Evolutionary conservation across 2,888 invertebrate species (phyloP).

Genomic region (Agrotis puta): DNA sequence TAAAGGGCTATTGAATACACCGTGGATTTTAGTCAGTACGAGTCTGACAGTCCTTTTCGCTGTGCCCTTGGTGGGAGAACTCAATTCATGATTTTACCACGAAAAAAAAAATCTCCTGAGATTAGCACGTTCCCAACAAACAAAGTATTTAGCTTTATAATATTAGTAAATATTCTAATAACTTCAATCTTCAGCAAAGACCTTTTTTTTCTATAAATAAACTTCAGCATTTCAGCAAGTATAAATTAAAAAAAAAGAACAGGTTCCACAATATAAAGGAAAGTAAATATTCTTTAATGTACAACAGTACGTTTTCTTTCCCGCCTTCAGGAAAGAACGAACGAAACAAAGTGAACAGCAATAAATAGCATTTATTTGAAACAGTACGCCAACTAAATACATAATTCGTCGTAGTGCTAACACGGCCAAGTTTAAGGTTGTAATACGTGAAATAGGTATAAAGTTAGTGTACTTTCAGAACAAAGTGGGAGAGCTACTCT

Average conservation of each 20-base stretch:
- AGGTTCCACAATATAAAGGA: conserved; percentile 9
- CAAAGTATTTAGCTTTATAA: too few relatives aligned
- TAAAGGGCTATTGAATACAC: too few relatives aligned
- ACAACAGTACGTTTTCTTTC: conserved; percentile 26
- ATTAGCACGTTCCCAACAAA: too few relatives aligned
- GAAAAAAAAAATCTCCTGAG: too few relatives aligned
- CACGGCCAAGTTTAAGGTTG: conserved; percentile 63
- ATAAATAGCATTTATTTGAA: conserved; percentile 60
- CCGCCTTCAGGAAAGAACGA: conserved; percentile 14
- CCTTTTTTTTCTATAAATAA: not conserved
- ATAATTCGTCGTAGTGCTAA: conserved; percentile 62
- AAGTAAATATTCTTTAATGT: conserved; percentile 20
- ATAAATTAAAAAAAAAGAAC: conserved; percentile 21
- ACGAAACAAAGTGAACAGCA: conserved; percentile 44
- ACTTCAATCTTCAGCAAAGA: not conserved
- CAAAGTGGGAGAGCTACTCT: conserved; percentile 68
- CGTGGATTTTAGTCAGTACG: too few relatives aligned
- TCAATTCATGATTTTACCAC: too few relatives aligned
- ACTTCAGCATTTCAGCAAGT: not conserved
- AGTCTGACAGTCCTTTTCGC: too few relatives aligned
- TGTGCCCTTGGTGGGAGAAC: too few relatives aligned
- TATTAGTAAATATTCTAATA: not conserved
- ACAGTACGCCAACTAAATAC: conserved; percentile 54
- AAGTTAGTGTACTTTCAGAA: conserved; percentile 66
- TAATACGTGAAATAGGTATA: conserved; percentile 72